Conservation (phyloP, 2,888 invertebrate species). For the Pammene aurita region DNA sequence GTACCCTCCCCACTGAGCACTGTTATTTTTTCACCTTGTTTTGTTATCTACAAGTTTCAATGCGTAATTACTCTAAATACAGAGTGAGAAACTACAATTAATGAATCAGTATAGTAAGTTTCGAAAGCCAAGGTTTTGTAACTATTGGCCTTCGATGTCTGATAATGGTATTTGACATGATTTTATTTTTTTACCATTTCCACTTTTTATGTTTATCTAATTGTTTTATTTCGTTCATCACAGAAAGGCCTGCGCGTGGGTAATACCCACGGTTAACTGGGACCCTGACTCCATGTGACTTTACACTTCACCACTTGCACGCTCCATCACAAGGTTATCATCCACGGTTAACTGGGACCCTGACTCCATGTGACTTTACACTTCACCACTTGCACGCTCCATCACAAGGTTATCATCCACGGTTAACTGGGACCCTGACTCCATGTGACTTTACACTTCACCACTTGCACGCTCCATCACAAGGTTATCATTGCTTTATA, state of each 20-base stretch:
- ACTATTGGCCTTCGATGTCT: too few species aligned
- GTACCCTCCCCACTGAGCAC: too few species aligned
- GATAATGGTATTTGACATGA: too few species aligned
- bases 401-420: slow-evolving; percentile 61
- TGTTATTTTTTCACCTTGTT: too few species aligned
- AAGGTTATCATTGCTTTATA: slow-evolving; percentile 54
- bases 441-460: slow-evolving; percentile 61
- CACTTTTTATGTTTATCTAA: slow-evolving; percentile 19
- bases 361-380: slow-evolving; percentile 64
- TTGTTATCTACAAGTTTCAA: too few species aligned
- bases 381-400: slow-evolving; percentile 45
- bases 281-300: slow-evolving; percentile 70
- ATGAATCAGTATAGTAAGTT: too few species aligned
- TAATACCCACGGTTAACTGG: slow-evolving; percentile 75
- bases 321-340: slow-evolving; percentile 57
- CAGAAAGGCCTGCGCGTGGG: slow-evolving; percentile 72
- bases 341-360: slow-evolving; percentile 74
- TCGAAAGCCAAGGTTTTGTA: too few species aligned
- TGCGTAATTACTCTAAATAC: too few species aligned
- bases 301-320: slow-evolving; percentile 44
- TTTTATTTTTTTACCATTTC: too few species aligned
- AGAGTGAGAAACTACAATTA: too few species aligned
- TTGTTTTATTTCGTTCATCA: slow-evolving; percentile 48
- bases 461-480: slow-evolving; percentile 47
- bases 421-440: slow-evolving; percentile 73